Evolutionary conservation across 2,113 vertebrate genomes (phyloP).

Genomic region (Anolis sagrei): DNA sequence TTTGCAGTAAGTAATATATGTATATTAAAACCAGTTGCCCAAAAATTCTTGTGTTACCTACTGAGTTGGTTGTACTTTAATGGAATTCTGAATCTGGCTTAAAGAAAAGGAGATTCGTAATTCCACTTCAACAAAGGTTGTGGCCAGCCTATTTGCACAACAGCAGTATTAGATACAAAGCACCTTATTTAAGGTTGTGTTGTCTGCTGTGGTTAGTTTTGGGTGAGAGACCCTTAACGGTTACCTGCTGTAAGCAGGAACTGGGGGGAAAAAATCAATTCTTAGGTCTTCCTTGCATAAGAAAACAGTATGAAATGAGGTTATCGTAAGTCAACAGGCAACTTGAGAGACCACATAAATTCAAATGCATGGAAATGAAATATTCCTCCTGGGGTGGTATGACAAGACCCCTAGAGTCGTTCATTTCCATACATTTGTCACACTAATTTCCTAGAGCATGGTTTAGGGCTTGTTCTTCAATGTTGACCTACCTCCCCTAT

Average conservation of each 20-base stretch:
- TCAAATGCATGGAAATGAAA: conserved; percentile 23
- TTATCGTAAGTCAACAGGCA: too few species aligned
- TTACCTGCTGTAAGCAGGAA: too few species aligned
- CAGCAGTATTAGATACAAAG: neutral
- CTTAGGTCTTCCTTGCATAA: too few species aligned
- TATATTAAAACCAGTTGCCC: neutral
- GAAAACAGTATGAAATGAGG: too few species aligned
- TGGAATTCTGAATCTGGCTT: neutral
- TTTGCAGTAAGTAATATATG: neutral
- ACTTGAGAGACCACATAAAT: neutral
- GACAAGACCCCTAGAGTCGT: neutral
- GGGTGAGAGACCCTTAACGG: too few species aligned
- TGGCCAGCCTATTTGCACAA: conserved; percentile 22
- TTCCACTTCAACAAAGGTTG: conserved; percentile 28
- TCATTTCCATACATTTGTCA: neutral
- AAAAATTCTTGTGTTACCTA: conserved; percentile 26
- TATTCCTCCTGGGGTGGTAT: conserved; percentile 14
- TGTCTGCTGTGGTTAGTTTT: too few species aligned
- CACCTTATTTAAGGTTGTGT: too few species aligned
- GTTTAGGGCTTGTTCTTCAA: conserved; percentile 23
- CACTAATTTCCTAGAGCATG: neutral
- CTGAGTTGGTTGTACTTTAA: neutral
- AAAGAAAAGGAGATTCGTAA: too few species aligned
- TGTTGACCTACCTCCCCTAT: conserved; percentile 33
- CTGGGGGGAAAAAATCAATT: too few species aligned